phyloP scores from a whole-genome alignment of 2,888 invertebrate genomes.

The Andrena flavipes region DNA sequence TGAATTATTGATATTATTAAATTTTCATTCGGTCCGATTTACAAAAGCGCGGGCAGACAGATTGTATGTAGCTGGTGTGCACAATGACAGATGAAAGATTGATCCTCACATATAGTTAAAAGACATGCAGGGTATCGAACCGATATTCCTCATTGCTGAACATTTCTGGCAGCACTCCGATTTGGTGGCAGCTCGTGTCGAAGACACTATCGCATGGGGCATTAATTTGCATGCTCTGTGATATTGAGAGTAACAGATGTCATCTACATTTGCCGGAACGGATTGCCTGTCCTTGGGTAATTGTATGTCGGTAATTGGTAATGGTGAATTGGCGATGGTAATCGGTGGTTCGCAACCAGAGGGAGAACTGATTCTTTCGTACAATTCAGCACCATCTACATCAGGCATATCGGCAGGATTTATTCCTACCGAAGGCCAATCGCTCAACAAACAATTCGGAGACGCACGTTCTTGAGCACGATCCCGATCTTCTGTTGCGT shows the following conservation, averaged over 20 bases:
- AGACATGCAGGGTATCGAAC: conserved; percentile 90
- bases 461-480: not conserved
- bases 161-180: conserved; percentile 86
- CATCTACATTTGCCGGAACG: not conserved
- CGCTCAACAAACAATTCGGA: conserved; percentile 92
- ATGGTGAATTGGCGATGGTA: not conserved
- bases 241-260: conserved; percentile 92
- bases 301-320: no score
- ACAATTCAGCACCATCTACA: conserved; percentile 89
- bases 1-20: not conserved
- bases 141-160: conserved; percentile 86
- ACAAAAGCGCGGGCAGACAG: no score
- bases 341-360: conserved; percentile 33
- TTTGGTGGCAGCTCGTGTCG: conserved; percentile 89
- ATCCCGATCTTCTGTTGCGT: conserved; percentile 2
- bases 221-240: conserved; percentile 91
- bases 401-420: conserved; percentile 87
- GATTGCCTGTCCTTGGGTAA: not conserved
- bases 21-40: not conserved
- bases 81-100: not conserved
- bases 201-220: conserved; percentile 88
- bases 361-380: conserved; percentile 88
- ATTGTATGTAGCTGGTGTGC: no score
- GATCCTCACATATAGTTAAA: conserved; percentile 89
- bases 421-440: conserved; percentile 89